phyloP scores from a whole-genome alignment of 2,797 vertebrate species.

The Triplophysa bombifrons region DNA sequence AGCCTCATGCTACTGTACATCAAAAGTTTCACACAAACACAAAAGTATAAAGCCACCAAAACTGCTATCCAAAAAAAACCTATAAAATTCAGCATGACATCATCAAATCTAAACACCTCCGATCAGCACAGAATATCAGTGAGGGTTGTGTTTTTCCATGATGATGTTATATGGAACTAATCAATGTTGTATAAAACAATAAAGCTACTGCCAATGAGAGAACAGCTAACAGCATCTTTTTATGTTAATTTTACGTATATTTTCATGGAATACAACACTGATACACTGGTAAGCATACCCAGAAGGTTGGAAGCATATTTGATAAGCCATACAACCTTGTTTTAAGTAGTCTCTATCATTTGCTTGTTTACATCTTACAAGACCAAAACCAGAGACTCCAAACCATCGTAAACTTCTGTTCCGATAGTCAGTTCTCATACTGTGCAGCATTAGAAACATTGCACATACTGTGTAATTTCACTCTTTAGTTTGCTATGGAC shows the following conservation, averaged over 20 bases:
- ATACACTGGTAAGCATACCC: no score
- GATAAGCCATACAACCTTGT: not conserved
- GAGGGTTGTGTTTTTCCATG: conserved; percentile 64
- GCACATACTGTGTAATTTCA: no score
- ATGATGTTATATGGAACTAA: conserved; percentile 58
- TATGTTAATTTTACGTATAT: no score
- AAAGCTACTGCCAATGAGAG: not conserved
- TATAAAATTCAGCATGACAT: not conserved
- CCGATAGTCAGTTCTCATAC: no score
- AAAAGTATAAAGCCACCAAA: not conserved
- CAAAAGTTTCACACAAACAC: not conserved
- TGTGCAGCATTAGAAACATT: no score
- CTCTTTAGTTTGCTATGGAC: no score
- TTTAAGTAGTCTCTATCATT: not conserved
- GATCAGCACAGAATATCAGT: conserved; percentile 16
- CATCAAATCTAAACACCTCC: not conserved
- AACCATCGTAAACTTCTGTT: no score
- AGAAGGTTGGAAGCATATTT: no score
- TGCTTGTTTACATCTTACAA: not conserved
- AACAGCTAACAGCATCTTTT: not conserved
- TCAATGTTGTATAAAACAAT: conserved; percentile 17
- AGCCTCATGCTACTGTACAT: not conserved
- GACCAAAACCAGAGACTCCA: no score
- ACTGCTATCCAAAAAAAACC: not conserved
- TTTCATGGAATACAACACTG: not conserved